A percentile compares a stretch with the other conserved stretches of the same genome.
phyloP scores from a whole-genome alignment of 2,888 invertebrate genomes.

The Teinopalpus imperialis region DNA sequence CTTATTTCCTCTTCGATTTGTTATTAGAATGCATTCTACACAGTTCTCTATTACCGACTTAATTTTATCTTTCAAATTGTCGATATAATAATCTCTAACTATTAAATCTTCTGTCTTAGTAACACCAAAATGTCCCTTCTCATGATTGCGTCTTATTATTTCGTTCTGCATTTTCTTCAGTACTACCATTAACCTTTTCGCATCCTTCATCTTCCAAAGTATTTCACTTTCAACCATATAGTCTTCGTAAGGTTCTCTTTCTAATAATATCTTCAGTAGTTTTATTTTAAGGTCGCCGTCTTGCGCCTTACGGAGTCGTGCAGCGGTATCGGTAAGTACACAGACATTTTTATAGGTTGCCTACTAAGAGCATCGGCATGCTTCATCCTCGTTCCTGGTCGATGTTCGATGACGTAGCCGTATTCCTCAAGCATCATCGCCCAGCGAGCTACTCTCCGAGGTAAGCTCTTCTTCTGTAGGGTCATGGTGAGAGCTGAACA shows the following conservation, averaged over 20 bases:
- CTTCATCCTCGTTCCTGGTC: slow-evolving; percentile 34
- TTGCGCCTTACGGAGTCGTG: slow-evolving; percentile 28
- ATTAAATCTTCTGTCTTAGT: slow-evolving; percentile 32
- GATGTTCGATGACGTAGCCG: slow-evolving; percentile 34
- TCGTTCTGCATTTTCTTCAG: slow-evolving; percentile 34
- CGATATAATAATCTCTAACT: slow-evolving; percentile 30
- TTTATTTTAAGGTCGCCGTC: slow-evolving; percentile 28
- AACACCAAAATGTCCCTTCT: slow-evolving; percentile 34
- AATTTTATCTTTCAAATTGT: slow-evolving; percentile 26
- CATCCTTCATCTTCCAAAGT: slow-evolving; percentile 28
- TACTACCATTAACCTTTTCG: slow-evolving; percentile 30
- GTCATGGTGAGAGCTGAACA: slow-evolving; percentile 32
- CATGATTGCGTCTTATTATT: slow-evolving; percentile 39
- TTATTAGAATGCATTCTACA: slow-evolving; percentile 29
- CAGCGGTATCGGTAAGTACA: slow-evolving; percentile 18
- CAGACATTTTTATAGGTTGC: slow-evolving; percentile 29
- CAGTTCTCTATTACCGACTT: slow-evolving; percentile 25
- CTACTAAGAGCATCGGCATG: slow-evolving; percentile 41
- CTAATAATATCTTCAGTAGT: slow-evolving; percentile 27
- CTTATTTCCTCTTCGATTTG: slow-evolving; percentile 34
- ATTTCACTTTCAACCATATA: slow-evolving; percentile 26
- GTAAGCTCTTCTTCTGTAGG: slow-evolving; percentile 36
- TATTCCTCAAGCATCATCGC: slow-evolving; percentile 33
- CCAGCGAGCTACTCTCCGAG: slow-evolving; percentile 36
- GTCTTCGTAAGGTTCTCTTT: slow-evolving; percentile 29